Conservation (phyloP, 2,797 vertebrate species). For the Notolabrus celidotus region DNA sequence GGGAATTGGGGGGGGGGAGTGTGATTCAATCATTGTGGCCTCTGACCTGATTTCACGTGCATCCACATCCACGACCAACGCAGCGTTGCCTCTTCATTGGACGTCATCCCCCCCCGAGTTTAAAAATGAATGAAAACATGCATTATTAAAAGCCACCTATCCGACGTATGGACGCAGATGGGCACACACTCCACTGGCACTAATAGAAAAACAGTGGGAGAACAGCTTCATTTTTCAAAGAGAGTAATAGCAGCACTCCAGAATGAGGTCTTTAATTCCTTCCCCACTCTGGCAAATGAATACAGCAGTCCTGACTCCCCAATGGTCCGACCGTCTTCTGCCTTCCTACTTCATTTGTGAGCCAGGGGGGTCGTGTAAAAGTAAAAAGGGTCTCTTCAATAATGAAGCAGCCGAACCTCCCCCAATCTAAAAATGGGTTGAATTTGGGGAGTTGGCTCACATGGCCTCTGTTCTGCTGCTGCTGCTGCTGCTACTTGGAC, state of each 20-base stretch:
- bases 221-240: slow-evolving; percentile 80
- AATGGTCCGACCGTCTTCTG: slow-evolving; percentile 55
- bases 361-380: slow-evolving; percentile 56
- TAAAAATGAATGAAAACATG: slow-evolving; percentile 81
- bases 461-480: slow-evolving; percentile 27
- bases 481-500: slow-evolving; percentile 24
- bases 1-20: not conserved
- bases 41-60: slow-evolving; percentile 63
- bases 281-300: slow-evolving; percentile 75
- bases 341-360: slow-evolving; percentile 65
- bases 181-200: slow-evolving; percentile 69
- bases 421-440: slow-evolving; percentile 55
- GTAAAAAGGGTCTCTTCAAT: slow-evolving; percentile 62
- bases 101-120: slow-evolving; percentile 46
- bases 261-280: slow-evolving; percentile 77
- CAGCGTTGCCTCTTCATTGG: slow-evolving; percentile 16
- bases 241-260: slow-evolving; percentile 78
- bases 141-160: slow-evolving; percentile 81
- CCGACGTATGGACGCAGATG: slow-evolving; percentile 64
- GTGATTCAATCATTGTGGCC: slow-evolving; percentile 40
- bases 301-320: slow-evolving; percentile 68
- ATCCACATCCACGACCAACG: not conserved
- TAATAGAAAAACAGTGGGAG: slow-evolving; percentile 83
- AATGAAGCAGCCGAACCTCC: slow-evolving; percentile 63
- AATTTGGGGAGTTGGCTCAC: slow-evolving; percentile 55